Percentiles rank a stretch among this genome's conserved stretches.
phyloP scores from a whole-genome alignment of 2,797 vertebrate species.

The Kryptolebias ocellatus region DNA sequence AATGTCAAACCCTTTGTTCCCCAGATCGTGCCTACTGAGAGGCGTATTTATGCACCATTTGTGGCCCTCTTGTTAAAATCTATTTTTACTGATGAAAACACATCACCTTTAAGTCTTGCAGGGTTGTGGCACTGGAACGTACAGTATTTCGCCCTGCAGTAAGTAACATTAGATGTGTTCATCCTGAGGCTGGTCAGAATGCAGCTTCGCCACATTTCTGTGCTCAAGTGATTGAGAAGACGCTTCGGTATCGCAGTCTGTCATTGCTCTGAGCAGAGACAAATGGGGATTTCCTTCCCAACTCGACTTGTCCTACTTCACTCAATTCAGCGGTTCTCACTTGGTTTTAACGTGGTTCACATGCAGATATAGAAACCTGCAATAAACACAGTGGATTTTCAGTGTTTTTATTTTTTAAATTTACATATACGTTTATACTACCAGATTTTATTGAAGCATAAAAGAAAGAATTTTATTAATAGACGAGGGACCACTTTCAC shows the following conservation, averaged over 20 bases:
- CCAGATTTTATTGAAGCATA: not conserved
- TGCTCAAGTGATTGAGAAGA: conserved; percentile 26
- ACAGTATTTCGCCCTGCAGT: not conserved
- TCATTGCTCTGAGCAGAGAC: conserved; percentile 26
- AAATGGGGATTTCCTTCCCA: conserved; percentile 31
- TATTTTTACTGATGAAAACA: too few species aligned
- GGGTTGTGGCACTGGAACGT: too few species aligned
- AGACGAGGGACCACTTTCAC: not conserved
- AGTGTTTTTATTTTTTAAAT: too few species aligned
- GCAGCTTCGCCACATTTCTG: conserved; percentile 32
- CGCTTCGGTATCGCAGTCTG: conserved; percentile 13
- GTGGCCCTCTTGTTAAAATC: too few species aligned
- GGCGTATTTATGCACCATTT: too few species aligned
- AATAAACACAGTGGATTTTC: too few species aligned
- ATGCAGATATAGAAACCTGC: too few species aligned
- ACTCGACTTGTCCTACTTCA: conserved; percentile 2
- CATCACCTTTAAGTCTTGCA: too few species aligned
- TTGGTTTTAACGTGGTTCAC: too few species aligned
- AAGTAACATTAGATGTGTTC: not conserved
- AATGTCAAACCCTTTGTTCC: too few species aligned
- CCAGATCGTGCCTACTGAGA: too few species aligned
- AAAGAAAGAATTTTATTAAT: not conserved
- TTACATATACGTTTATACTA: too few species aligned
- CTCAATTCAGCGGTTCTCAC: conserved; percentile 24
- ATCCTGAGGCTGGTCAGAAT: conserved; percentile 20